Base-by-base conservation (phyloP, 2,888 invertebrate genomes). In the Stenodema calcarata region DNA sequence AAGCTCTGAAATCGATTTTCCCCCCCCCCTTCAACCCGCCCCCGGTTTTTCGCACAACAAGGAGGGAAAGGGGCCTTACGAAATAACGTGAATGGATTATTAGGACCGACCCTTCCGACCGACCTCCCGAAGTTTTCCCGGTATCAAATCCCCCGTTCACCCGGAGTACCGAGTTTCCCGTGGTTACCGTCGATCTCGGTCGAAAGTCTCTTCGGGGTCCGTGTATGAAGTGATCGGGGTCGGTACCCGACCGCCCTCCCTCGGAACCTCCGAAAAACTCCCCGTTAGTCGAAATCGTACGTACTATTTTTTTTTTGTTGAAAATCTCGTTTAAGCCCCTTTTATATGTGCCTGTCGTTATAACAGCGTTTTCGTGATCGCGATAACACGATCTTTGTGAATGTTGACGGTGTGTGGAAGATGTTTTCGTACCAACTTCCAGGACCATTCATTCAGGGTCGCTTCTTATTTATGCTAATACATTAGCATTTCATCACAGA, bases 31-130 rank as follows among this genome's bases (percentile, higher is more conserved):
- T 7, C 12, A 47, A 14, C 16, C 62, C 62, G 62, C 62, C 62
- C 62, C n/a, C n/a, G n/a, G 62, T 23, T 62, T 54, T 7, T 23
- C 62, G 62, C 23, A 62, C 62, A 62, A 62, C 62, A 62, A 62
- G 62, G 62, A 62, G 62, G 62, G 62, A 62, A 62, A 47, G 47
- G 47, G 47, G 62, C 23, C 78, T 78, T 42, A 78, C 78, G 18
- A 27, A 78, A 78, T 78, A 78, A 42, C 27, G 78, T 78, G 78
- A 78, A 78, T 78, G 44, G 78, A 78, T 78, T 78, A 78, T 78
- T 35, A 41, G 78, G 78, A 28, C 18, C 41, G 44, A 76, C 23
- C 30, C 78, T 41, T 28, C 73, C n/a, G 14, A 27, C 35, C 76
- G n/a, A n/a, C n/a, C n/a, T n/a, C n/a, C 76, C 35, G 35, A 7